phyloP scores from a whole-genome alignment of 2,797 vertebrate species.

The Pangasius sanitwongsei region DNA sequence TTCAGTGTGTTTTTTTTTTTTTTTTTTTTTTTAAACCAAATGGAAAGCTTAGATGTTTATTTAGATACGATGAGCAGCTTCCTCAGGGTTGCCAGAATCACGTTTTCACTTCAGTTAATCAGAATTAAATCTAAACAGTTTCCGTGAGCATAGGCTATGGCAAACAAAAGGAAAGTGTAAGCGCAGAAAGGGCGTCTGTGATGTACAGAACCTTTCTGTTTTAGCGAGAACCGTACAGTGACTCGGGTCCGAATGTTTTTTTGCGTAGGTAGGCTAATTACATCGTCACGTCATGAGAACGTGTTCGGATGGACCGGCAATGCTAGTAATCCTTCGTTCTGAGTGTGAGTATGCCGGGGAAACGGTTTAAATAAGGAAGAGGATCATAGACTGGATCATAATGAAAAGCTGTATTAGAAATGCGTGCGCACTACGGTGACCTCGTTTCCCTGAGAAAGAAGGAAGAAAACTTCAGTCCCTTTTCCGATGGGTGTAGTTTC shows the following conservation, averaged over 20 bases:
- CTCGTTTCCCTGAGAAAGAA: not conserved
- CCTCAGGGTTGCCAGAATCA: not conserved
- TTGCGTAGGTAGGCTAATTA: not conserved
- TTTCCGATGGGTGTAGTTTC: too few species aligned
- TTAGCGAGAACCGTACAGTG: too few species aligned
- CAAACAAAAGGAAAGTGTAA: not conserved
- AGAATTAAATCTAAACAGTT: not conserved
- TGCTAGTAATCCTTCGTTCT: not conserved
- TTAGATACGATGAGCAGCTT: not conserved
- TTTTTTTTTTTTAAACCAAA: not conserved
- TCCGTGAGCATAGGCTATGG: not conserved
- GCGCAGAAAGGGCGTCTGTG: not conserved
- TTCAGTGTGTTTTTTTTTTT: not conserved
- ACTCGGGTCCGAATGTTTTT: not conserved
- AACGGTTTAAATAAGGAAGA: not conserved
- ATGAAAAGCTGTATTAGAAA: not conserved
- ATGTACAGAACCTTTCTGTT: not conserved
- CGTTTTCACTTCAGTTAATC: not conserved
- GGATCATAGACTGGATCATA: not conserved
- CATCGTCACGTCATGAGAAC: not conserved
- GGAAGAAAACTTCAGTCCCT: not conserved
- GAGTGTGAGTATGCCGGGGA: not conserved
- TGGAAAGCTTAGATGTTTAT: constrained; percentile 3
- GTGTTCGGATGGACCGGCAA: not conserved
- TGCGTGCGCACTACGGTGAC: not conserved